Conservation (phyloP, 1,140 invertebrate species). For the Asobara japonica region DNA sequence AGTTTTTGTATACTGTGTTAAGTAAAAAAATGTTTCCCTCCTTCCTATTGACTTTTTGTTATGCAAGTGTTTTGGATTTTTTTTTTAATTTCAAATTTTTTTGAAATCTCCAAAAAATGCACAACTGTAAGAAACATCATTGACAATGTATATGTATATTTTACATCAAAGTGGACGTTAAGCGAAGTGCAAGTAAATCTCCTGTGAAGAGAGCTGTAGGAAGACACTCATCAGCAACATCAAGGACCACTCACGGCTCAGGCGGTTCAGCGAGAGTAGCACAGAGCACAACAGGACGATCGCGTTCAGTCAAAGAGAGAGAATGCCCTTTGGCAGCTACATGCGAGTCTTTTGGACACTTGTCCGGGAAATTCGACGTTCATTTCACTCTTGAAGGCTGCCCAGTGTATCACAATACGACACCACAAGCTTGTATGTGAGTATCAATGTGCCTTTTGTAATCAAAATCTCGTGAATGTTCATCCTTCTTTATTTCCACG, state of each 20-base stretch:
- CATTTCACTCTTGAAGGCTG: slow-evolving; percentile 92
- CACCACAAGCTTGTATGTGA: slow-evolving; percentile 83
- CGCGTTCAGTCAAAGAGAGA: slow-evolving; percentile 70
- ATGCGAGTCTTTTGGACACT: slow-evolving; percentile 90
- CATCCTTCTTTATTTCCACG: neutral
- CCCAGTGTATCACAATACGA: slow-evolving; percentile 90
- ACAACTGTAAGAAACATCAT: no score
- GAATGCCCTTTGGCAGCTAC: slow-evolving; percentile 83
- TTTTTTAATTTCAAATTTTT: no score
- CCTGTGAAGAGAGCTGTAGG: slow-evolving; percentile 70
- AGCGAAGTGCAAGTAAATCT: slow-evolving; percentile 70
- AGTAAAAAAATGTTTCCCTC: no score
- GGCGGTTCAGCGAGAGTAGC: slow-evolving; percentile 47
- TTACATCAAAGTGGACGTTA: slow-evolving; percentile 58
- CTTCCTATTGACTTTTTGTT: no score
- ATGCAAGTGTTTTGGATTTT: no score
- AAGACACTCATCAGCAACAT: slow-evolving; percentile 45
- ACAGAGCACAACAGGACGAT: slow-evolving; percentile 54
- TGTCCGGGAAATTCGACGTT: slow-evolving; percentile 83
- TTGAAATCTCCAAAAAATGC: no score
- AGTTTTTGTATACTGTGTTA: no score
- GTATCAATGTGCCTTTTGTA: slow-evolving; percentile 54
- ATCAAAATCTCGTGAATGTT: neutral
- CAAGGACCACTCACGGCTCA: slow-evolving; percentile 47
- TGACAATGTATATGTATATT: no score